Percentiles rank a stretch among this genome's conserved stretches.
Conservation (phyloP, 2,888 invertebrate genomes). For the Oasisia sp. region DNA sequence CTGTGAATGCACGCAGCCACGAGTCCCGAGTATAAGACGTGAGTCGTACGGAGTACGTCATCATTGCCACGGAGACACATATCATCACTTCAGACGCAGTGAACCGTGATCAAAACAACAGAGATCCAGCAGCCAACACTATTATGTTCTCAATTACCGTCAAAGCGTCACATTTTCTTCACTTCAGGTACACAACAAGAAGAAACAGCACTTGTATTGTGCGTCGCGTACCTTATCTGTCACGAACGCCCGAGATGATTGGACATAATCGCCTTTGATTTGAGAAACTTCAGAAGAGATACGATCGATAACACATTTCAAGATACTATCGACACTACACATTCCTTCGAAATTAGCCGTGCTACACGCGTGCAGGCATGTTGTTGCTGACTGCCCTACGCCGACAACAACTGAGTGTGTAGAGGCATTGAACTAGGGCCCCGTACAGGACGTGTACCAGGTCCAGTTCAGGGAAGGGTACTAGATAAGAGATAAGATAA, state of each 20-base stretch:
- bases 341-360: background rate
- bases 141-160: background rate
- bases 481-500: background rate
- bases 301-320: background rate
- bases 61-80: background rate
- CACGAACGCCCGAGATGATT: background rate
- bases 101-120: background rate
- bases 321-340: background rate
- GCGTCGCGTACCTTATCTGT: background rate
- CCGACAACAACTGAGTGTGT: background rate
- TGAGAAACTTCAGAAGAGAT: background rate
- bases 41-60: background rate
- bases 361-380: background rate
- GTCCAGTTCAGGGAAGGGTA: background rate
- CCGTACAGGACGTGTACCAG: background rate
- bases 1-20: background rate
- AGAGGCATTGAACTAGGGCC: background rate
- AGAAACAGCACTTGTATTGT: background rate
- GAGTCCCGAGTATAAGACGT: no score
- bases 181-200: background rate
- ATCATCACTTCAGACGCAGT: background rate
- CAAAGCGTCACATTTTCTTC: background rate
- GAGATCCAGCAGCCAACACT: background rate
- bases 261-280: background rate
- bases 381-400: background rate